These are phyloP conservation scores for Ladona fulva DNA, from an alignment of 1,140 invertebrate genomes.

Conservation along the genomic window DNA sequence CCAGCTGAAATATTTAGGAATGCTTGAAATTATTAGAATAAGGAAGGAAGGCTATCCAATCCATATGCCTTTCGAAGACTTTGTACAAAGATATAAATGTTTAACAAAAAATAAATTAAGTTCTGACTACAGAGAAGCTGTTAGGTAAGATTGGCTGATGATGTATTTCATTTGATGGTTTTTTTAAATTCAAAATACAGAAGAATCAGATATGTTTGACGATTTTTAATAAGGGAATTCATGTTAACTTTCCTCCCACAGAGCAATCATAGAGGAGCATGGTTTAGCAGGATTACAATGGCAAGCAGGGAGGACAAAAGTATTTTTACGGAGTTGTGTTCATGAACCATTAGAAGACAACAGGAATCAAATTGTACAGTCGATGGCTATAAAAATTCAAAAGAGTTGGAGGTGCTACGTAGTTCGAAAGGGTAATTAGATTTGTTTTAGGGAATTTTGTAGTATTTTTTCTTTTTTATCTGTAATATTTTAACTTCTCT, in stretches of 20 bases:
- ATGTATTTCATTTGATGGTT: background rate
- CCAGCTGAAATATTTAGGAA: constrained; percentile 87
- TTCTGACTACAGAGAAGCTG: constrained; percentile 41
- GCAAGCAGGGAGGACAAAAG: constrained; percentile 85
- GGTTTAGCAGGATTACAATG: constrained; percentile 64
- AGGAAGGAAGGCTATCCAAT: constrained; percentile 87
- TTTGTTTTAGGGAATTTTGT: no score
- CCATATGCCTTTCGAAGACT: constrained; percentile 70
- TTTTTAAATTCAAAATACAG: background rate
- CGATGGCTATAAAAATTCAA: constrained; percentile 70
- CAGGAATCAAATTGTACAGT: constrained; percentile 55
- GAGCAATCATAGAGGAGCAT: constrained; percentile 46
- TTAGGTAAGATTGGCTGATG: constrained; percentile 32
- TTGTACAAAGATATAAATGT: constrained; percentile 70
- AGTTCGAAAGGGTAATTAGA: constrained; percentile 48
- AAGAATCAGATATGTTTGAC: background rate
- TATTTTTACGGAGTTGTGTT: constrained; percentile 75
- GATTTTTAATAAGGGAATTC: no score
- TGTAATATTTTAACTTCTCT: no score
- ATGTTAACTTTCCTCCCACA: constrained; percentile 18
- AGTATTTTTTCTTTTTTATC: no score
- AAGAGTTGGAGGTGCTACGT: constrained; percentile 58
- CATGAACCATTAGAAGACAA: constrained; percentile 81
- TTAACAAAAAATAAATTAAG: constrained; percentile 41
- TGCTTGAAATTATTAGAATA: constrained; percentile 92